These are phyloP conservation scores for Epinephelus fuscoguttatus DNA, from an alignment of 2,113 vertebrate genomes.

Conservation along the genomic window DNA sequence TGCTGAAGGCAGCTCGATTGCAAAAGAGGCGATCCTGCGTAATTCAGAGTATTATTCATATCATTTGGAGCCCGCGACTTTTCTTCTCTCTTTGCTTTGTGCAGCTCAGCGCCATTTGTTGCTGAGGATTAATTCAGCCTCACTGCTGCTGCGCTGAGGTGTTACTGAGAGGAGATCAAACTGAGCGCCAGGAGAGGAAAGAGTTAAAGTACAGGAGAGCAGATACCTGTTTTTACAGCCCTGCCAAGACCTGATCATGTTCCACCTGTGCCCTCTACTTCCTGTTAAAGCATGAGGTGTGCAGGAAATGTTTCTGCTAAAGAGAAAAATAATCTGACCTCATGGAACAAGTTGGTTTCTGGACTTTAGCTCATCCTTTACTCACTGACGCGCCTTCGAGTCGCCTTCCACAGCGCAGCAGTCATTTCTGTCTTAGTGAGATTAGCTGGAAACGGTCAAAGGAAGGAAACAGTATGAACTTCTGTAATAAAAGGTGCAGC, in stretches of 20 bases:
- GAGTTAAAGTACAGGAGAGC: constrained; percentile 47
- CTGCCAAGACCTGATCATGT: constrained; percentile 32
- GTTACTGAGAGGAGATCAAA: constrained; percentile 61
- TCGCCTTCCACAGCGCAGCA: no score
- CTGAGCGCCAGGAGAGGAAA: constrained; percentile 52
- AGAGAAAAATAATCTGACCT: no score
- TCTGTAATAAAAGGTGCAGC: no score
- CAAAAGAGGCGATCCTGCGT: constrained; percentile 84
- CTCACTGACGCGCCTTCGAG: no score
- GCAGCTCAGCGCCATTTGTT: constrained; percentile 31
- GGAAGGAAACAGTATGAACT: no score
- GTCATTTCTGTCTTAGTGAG: no score
- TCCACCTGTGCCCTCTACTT: neutral
- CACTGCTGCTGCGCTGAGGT: constrained; percentile 31
- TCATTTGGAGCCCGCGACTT: constrained; percentile 72
- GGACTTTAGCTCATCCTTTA: no score
- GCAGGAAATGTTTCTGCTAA: neutral
- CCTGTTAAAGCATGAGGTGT: neutral
- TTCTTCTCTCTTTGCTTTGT: constrained; percentile 31
- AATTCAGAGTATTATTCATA: constrained; percentile 89
- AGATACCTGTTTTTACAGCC: constrained; percentile 49
- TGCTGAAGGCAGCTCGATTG: constrained; percentile 88
- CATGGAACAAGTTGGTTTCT: no score
- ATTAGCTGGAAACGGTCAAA: no score
- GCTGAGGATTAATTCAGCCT: constrained; percentile 42